Evolutionary conservation across 1,140 invertebrate species (phyloP), one percentile per base, ranked within the genome.

Genomic region (Sitophilus oryzae): DNA sequence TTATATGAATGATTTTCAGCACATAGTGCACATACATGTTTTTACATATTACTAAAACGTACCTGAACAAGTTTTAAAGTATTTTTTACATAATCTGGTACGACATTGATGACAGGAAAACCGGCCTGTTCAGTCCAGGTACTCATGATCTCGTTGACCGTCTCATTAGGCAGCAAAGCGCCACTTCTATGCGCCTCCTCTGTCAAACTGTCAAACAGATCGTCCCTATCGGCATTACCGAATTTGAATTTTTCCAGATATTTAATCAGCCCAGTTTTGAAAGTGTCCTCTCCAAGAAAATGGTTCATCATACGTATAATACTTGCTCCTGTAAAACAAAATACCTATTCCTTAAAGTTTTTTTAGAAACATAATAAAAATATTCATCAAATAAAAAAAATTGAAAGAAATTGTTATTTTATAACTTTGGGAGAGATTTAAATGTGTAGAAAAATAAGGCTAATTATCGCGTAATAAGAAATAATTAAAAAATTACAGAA

Each of bases 111-210:
- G 0, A 93, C 81, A 0, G 91, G 91, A 71, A 84, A 93, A 2
- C 90, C 89, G n/a, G 85, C 74, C 66, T 92, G 86, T 1, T 78
- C 71, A 0, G 85, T 88, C 91, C 91, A 94, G 0, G 83, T 82
- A 61, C 89, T 82, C 86, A 93, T 88, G 23, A 92, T 82, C 2
- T 74, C 66, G 46, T 81, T 80, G 0, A 92, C 73, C 14, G 75
- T 76, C 5, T 82, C 57, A 23, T 76, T 67, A 2, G 65, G 52
- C 0, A 76, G 71, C 2, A 79, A 54, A 0, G 71, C 73, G 5
- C 71, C 66, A 11, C 76, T 70, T 0, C 67, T 56, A 4, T 76
- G 74, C 0, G 76, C 76, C 55, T 76, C 67, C 20, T 70, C 66
- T 0, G 80, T 78, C 62, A 92, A 78, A 1, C 80, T 76, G 0